These are phyloP conservation scores for Heteromurus nitidus DNA, from an alignment of 2,888 invertebrate genomes.

Conservation along the genomic window DNA sequence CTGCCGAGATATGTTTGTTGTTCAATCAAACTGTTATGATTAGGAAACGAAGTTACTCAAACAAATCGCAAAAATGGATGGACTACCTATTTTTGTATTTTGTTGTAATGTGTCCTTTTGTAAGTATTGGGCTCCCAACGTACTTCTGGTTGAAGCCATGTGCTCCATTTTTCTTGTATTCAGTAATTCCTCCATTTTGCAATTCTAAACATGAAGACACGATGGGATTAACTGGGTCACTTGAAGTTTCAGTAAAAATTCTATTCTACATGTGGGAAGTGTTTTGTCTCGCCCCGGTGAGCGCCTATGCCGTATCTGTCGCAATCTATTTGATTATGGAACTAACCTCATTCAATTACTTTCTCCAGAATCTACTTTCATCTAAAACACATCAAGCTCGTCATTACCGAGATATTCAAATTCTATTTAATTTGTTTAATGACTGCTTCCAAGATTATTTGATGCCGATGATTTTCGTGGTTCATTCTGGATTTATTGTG, in stretches of 20 bases:
- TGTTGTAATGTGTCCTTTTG: not conserved
- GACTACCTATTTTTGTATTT: not conserved
- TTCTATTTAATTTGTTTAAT: slow-evolving; percentile 26
- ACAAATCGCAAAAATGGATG: not conserved
- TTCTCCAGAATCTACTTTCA: not conserved
- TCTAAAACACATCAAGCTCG: not conserved
- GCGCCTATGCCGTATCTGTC: not conserved
- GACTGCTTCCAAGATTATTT: slow-evolving; percentile 15
- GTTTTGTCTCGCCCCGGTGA: not conserved
- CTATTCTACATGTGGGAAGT: not conserved
- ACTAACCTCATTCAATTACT: not conserved
- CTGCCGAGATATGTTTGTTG: not conserved
- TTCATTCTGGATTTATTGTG: slow-evolving; percentile 5
- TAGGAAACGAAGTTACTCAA: not conserved
- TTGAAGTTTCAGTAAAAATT: not conserved
- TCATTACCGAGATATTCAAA: slow-evolving; percentile 5
- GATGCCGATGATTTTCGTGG: not conserved
- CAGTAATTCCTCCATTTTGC: slow-evolving; percentile 9
- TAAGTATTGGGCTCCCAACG: not conserved
- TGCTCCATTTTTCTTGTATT: slow-evolving; percentile 18
- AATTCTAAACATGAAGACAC: not conserved
- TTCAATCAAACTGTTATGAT: not conserved
- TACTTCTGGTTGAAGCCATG: slow-evolving; percentile 23
- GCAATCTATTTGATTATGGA: not conserved
- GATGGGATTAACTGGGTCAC: not conserved